Conservation (phyloP, 2,797 vertebrate species). For the Peromyscus attwateri region DNA sequence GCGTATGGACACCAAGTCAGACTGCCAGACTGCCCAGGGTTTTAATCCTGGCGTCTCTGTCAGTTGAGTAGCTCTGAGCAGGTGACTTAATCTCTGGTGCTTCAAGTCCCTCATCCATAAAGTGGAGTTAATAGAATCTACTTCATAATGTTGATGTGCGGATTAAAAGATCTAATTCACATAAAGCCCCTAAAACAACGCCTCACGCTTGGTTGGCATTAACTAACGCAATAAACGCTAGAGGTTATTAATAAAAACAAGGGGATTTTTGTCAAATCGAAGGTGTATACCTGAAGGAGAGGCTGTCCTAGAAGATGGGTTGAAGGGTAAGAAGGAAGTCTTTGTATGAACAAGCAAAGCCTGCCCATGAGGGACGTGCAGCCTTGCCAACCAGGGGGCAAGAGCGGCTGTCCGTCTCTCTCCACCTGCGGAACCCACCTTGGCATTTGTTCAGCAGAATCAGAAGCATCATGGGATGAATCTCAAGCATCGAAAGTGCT, state of each 20-base stretch:
- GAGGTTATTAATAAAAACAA: constrained; percentile 53
- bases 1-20: background rate
- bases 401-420: background rate
- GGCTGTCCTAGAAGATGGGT: constrained; percentile 6
- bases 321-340: constrained; percentile 18
- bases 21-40: background rate
- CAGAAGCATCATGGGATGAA: background rate
- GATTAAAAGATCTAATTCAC: constrained; percentile 68
- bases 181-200: constrained; percentile 58
- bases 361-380: background rate
- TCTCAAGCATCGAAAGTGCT: background rate
- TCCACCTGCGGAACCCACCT: background rate
- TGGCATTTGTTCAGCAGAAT: constrained; percentile 13
- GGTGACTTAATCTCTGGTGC: constrained; percentile 58
- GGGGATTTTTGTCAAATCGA: constrained; percentile 25
- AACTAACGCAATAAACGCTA: constrained; percentile 8
- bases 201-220: background rate
- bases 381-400: background rate
- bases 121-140: constrained; percentile 68
- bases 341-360: background rate
- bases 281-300: constrained; percentile 1
- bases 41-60: constrained; percentile 12
- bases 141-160: constrained; percentile 47
- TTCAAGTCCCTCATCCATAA: constrained; percentile 57
- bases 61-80: background rate